A percentile compares a stretch with the other conserved stretches of the same genome.
Evolutionary conservation across 1,140 invertebrate species (phyloP).

Genomic region (Brachionus sp.): DNA sequence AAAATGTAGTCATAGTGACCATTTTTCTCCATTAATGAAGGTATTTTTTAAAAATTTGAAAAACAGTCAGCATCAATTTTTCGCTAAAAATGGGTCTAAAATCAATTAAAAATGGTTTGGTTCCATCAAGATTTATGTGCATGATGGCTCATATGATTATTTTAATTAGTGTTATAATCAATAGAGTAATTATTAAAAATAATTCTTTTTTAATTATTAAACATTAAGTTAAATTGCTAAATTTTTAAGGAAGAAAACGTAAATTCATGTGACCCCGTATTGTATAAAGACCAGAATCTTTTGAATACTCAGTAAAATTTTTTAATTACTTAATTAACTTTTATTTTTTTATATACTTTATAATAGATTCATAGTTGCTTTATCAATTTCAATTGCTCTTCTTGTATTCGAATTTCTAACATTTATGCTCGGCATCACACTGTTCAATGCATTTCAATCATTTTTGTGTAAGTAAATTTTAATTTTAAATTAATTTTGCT

Average conservation of each 20-base stretch:
- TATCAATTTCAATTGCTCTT: slow-evolving; percentile 12
- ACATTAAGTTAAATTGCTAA: too few relatives aligned
- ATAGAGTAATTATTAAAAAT: background rate
- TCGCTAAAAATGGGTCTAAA: slow-evolving; percentile 21
- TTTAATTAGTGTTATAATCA: background rate
- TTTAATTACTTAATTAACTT: too few relatives aligned
- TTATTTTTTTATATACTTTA: too few relatives aligned
- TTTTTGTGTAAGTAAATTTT: background rate
- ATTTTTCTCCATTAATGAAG: background rate
- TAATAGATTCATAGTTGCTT: background rate
- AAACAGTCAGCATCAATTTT: background rate
- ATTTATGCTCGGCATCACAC: background rate
- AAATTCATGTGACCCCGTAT: slow-evolving; percentile 12
- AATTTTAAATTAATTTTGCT: background rate
- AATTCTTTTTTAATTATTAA: background rate
- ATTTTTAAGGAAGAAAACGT: slow-evolving; percentile 14
- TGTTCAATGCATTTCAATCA: slow-evolving; percentile 20
- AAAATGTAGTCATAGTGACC: background rate
- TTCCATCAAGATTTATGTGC: slow-evolving; percentile 19
- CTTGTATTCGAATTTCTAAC: background rate
- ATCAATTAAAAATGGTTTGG: slow-evolving; percentile 22
- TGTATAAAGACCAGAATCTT: background rate
- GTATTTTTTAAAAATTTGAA: background rate
- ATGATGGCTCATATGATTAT: slow-evolving; percentile 28
- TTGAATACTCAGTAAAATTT: slow-evolving; percentile 6